Base-by-base conservation (phyloP, 2,113 vertebrate species). In the Podarcis raffonei region DNA sequence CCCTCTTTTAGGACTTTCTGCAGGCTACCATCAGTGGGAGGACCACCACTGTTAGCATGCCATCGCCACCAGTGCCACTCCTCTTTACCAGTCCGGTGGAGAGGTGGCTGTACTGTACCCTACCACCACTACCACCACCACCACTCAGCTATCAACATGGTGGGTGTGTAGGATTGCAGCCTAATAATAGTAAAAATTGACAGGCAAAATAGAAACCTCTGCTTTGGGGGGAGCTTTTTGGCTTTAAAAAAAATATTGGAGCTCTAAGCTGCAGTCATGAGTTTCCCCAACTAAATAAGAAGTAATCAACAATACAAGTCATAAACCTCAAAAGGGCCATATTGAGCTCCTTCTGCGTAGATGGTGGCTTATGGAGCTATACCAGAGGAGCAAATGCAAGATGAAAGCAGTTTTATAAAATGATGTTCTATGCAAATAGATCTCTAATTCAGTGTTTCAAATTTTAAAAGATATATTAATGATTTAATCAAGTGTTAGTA, bases 381-480 rank as follows among this genome's bases (percentile, higher is more conserved):
- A 48, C 18, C 57, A 27, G 1, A 11, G 83, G 35, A 3, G 65
- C 59, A 83, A 53, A 59, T 72, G 87, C 25, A 35, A 3, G 25
- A 75, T 22, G n/a, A 92, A 92, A 89, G 62, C 25, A 77, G 4
- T 53, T 15, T 90, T 92, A 89, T 71, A 65, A 81, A 92, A 88
- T 91, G 32, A 27, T 76, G 23, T 68, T 25, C 66, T 66, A 74
- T 74, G 75, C 93, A 90, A 90, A 90, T 92, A 88, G 87, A 81
- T 76, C 88, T 76, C 88, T 90, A 92, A 92, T 91, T 84, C 80
- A 85, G 11, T 35, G 53, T 83, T 93, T 92, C 48, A 65, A 81
- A 16, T 89, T 81, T 91, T 32, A 92, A 94, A 89, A 83, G 71
- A 81, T 18, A 71, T 90, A 94, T 96, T 92, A 96, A 95, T 95